Evolutionary conservation across 2,888 invertebrate species (phyloP), one percentile per base, ranked within the genome.

Genomic region (Aelia acuminata): DNA sequence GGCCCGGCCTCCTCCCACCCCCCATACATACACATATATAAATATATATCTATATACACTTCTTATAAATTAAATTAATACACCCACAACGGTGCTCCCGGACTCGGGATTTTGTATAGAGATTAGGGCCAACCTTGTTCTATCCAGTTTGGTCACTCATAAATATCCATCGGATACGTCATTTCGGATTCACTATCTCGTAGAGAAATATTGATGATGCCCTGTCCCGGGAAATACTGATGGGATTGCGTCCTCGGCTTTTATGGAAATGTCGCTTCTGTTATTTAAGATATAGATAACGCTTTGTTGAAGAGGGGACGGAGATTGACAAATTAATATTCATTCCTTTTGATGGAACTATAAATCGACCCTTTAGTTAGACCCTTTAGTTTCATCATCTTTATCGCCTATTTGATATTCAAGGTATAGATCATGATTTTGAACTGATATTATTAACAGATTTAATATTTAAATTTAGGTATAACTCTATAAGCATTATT

Each of bases 61-160:
- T 80, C 80, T 80, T 80, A 89, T 89, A 89, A 89, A 89, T 89
- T 89, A 89, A 87, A 89, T 80, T 89, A 89, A 89, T 89, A 88
- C 89, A 88, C 89, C 89, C 88, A 89, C 89, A 88, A 75, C 35
- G 43, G 85, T 50, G 53, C 80, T 80, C 80, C 80, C 31, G 43
- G 43, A 80, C 43, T 43, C 80, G 39, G 80, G n/a, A 80, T 80
- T 80, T 80, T n/a, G 80, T 80, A 80, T 80, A 80, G 43, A 43
- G 43, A 43, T 80, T 43, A 43, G 43, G 5, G n/a, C 70, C 43
- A 7, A 43, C 43, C 80, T 43, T 80, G 80, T 80, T 80, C 43
- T 47, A 43, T 47, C 80, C 80, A 80, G 80, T 43, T 47, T n/a
- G 39, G 22, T 39, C 43, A 47, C 80, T 43, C 80, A 80, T 80